These are phyloP conservation scores for Macroramphosus scolopax DNA, from an alignment of 2,797 vertebrate genomes.

Conservation along the genomic window DNA sequence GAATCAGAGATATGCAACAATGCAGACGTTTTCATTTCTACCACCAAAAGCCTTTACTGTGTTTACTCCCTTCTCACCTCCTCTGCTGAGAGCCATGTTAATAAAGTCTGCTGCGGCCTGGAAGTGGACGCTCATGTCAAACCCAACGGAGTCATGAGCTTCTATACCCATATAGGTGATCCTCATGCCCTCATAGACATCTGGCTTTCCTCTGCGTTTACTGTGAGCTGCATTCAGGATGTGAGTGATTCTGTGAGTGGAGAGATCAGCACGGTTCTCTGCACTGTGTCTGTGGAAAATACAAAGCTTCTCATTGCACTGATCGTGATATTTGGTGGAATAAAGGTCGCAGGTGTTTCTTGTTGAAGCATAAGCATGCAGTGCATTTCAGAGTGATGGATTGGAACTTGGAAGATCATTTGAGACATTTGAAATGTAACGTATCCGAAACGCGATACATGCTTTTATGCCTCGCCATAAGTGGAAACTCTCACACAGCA, in stretches of 20 bases:
- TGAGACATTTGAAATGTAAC: constrained; percentile 11
- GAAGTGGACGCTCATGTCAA: constrained; percentile 92
- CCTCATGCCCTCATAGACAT: constrained; percentile 78
- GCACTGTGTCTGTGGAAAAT: constrained; percentile 81
- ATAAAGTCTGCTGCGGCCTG: constrained; percentile 87
- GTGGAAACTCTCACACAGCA: constrained; percentile 25
- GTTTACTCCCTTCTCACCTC: constrained; percentile 62
- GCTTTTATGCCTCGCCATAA: constrained; percentile 11
- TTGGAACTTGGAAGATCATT: constrained; percentile 2
- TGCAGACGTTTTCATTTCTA: too few species aligned
- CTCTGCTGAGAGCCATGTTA: constrained; percentile 79
- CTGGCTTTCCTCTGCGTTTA: constrained; percentile 76
- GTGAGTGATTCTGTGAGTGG: constrained; percentile 83
- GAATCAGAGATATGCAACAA: neutral
- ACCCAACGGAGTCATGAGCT: constrained; percentile 83
- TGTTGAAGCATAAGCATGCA: neutral
- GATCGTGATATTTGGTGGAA: neutral
- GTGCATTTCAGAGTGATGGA: constrained; percentile 5
- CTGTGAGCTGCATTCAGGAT: constrained; percentile 89
- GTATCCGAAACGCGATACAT: constrained; percentile 8
- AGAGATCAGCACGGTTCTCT: constrained; percentile 81
- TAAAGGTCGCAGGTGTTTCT: too few species aligned
- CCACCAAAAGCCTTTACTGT: neutral
- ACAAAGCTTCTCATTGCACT: constrained; percentile 5
- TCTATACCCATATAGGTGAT: constrained; percentile 89